These are phyloP conservation scores for Seira musarum DNA, from an alignment of 2,888 invertebrate genomes.

Conservation along the genomic window DNA sequence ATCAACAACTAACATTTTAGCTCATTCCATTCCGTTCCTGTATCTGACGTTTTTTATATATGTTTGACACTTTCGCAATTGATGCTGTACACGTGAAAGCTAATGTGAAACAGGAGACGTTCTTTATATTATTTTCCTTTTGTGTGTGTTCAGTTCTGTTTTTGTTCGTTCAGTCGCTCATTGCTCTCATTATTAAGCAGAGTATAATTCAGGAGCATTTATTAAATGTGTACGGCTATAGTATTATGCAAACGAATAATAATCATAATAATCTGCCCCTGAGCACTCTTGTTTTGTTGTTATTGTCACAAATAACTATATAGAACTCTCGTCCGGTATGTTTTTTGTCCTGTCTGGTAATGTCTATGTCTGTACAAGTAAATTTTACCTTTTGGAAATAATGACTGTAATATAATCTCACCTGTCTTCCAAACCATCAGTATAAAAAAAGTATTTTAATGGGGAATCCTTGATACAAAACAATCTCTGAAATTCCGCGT, in stretches of 20 bases:
- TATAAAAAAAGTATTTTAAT: constrained; percentile 23
- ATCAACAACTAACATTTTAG: not conserved
- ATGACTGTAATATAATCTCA: not conserved
- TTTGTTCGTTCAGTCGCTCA: too few species aligned
- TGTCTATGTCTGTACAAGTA: constrained; percentile 25
- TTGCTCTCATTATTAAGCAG: not conserved
- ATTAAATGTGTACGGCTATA: not conserved
- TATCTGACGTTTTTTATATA: too few species aligned
- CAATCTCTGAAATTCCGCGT: not conserved
- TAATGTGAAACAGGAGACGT: too few species aligned
- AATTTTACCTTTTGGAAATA: not conserved
- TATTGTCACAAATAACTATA: constrained; percentile 20
- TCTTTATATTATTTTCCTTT: not conserved
- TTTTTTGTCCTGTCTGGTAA: constrained; percentile 23
- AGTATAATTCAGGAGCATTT: not conserved
- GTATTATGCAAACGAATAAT: not conserved
- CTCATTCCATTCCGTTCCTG: too few species aligned
- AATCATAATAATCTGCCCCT: constrained; percentile 44
- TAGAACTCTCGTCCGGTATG: not conserved
- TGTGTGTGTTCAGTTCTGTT: not conserved
- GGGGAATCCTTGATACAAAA: constrained; percentile 60
- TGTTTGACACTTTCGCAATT: not conserved
- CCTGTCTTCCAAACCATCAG: not conserved
- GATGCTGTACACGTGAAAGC: not conserved
- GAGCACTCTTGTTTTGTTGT: constrained; percentile 46